Evolutionary conservation across 2,888 invertebrate genomes (phyloP).

Genomic region (Ophion ventricosus): DNA sequence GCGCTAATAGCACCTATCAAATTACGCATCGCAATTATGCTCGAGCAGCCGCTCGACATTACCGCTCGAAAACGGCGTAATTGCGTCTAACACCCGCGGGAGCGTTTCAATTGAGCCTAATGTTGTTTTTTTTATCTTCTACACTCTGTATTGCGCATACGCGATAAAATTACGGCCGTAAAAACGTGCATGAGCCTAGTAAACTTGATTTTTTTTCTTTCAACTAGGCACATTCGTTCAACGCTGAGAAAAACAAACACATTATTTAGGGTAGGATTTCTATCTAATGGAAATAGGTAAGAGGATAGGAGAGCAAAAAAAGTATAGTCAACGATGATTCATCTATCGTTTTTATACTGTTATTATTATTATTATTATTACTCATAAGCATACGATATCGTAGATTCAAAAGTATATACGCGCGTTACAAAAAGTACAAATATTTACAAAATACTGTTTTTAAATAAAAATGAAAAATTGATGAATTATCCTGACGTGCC

Average conservation of each 20-base stretch:
- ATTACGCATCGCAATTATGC: constrained; percentile 73
- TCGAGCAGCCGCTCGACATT: constrained; percentile 16
- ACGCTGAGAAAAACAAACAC: constrained; percentile 34
- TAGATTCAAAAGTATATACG: constrained; percentile 74
- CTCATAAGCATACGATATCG: constrained; percentile 65
- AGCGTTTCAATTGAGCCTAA: too few species aligned
- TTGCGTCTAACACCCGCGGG: too few species aligned
- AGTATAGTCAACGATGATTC: background rate
- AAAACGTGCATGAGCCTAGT: constrained; percentile 23
- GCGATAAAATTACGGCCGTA: constrained; percentile 45
- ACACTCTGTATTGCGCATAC: constrained; percentile 40
- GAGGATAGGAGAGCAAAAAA: background rate
- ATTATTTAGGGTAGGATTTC: background rate
- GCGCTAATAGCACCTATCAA: constrained; percentile 76
- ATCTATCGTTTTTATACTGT: constrained; percentile 1
- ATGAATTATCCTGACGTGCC: constrained; percentile 50
- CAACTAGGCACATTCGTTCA: constrained; percentile 48
- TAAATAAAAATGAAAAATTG: constrained; percentile 62
- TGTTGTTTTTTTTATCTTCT: too few species aligned
- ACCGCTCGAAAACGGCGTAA: too few species aligned
- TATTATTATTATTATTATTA: constrained; percentile 31
- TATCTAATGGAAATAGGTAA: background rate
- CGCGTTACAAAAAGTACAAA: constrained; percentile 80
- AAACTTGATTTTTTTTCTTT: constrained; percentile 18
- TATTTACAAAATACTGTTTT: constrained; percentile 79